Evolutionary conservation across 1,140 invertebrate genomes (phyloP), one percentile per base, ranked within the genome.

Genomic region (Bombus impatiens): DNA sequence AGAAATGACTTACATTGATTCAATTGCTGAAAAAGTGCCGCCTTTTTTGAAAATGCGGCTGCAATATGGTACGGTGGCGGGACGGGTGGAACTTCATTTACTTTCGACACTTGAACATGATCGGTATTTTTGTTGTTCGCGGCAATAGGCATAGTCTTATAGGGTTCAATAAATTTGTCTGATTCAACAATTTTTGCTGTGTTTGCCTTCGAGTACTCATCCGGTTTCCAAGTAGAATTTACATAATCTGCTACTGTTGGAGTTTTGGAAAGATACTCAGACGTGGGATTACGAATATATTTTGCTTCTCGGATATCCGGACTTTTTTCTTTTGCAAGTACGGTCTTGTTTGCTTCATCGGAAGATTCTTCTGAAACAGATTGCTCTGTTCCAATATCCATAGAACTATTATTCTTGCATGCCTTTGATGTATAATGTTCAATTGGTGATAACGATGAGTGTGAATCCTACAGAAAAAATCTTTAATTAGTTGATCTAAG

Each of bases 1-100:
- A 28, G 8, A 32, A 32, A 15, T 28, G 42, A 80, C 88, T 35
- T 91, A 93, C 93, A 87, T 71, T 91, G 92, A 72, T 93, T 94
- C 12, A 94, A 89, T 80, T 95, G 94, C 87, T 95, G 93, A 85
- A 96, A 95, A 88, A 96, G 91, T 89, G 95, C 88, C 72, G 96
- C 96, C 86, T 97, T 96, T 93, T 96, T 97, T 2, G 96, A 97
- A 91, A 96, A 97, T 9, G 95, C 96, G 9, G 96, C 96, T 18
- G 97, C 97, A 86, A 97, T 97, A 87, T 97, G 96, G 94, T 97
- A 97, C 2, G 97, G 97, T 4, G 97, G 97, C 15, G 97, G 97
- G 35, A 94, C 93, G 9, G 92, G 93, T 25, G 94, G 94, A 40
- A 93, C 79, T 25, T 94, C 94, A 59, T 91, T 93, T 12, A 90